Percentiles rank a stretch among this genome's conserved stretches.
phyloP scores from a whole-genome alignment of 2,888 invertebrate species.

The Mayetiola destructor region DNA sequence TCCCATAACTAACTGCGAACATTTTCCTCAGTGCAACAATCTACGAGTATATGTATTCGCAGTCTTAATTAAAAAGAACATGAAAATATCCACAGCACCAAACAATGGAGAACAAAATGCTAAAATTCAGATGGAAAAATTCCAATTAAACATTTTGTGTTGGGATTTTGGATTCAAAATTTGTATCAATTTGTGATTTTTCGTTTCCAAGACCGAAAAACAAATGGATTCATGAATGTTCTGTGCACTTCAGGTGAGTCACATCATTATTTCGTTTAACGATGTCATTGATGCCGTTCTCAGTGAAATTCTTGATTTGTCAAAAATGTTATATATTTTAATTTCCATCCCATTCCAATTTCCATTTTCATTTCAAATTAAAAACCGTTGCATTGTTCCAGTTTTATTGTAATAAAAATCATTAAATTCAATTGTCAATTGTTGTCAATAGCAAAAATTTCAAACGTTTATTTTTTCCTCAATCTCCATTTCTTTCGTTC shows the following conservation, averaged over 20 bases:
- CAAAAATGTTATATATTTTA: no score
- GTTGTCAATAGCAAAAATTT: not conserved
- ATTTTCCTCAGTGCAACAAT: not conserved
- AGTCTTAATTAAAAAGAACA: not conserved
- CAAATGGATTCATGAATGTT: no score
- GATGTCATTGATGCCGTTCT: no score
- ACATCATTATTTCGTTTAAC: not conserved
- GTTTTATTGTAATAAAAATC: conserved; percentile 2
- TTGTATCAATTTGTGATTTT: not conserved
- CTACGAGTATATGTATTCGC: not conserved
- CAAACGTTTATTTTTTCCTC: not conserved
- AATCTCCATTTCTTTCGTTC: no score
- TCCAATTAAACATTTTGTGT: not conserved
- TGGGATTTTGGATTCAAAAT: not conserved
- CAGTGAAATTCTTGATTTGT: no score
- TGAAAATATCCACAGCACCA: no score
- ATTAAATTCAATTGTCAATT: not conserved
- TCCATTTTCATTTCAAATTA: no score
- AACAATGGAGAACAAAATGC: not conserved
- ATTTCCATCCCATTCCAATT: no score
- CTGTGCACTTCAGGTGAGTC: not conserved
- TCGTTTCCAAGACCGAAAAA: no score
- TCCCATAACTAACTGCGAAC: no score
- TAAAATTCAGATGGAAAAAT: no score
- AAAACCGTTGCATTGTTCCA: no score